A percentile compares a stretch with the other conserved stretches of the same genome.
phyloP scores from a whole-genome alignment of 1,140 invertebrate genomes.

The Aporrectodea caliginosa region DNA sequence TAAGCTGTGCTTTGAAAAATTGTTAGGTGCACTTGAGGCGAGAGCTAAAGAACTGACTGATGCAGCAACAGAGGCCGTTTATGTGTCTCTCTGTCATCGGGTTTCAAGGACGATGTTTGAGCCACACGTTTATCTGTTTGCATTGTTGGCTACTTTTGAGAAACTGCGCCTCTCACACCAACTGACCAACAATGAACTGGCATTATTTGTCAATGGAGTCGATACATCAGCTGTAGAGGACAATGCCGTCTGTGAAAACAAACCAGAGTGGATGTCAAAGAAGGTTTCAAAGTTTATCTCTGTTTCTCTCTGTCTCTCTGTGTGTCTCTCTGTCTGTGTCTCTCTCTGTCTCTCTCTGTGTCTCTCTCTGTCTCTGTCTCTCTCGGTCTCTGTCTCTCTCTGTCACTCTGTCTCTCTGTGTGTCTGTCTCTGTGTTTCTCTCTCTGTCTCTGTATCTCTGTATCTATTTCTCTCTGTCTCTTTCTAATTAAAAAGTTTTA shows the following conservation, averaged over 20 bases:
- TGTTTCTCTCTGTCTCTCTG: no score
- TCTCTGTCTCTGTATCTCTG: no score
- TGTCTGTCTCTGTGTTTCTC: no score
- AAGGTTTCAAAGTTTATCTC: conserved; percentile 37
- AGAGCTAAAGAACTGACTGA: conserved; percentile 50
- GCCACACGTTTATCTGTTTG: conserved; percentile 44
- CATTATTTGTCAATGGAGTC: conserved; percentile 51
- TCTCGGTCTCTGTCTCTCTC: no score
- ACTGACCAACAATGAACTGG: conserved; percentile 45
- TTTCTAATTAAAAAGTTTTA: no score
- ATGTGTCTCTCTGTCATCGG: conserved; percentile 36
- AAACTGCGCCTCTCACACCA: conserved; percentile 40
- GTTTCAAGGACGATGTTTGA: conserved; percentile 53
- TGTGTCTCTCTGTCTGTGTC: background rate
- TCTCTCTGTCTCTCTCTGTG: no score
- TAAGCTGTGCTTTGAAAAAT: no score
- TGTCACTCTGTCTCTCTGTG: no score
- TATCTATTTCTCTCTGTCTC: no score
- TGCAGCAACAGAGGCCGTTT: conserved; percentile 44
- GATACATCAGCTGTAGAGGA: conserved; percentile 42
- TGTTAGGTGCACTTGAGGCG: conserved; percentile 49
- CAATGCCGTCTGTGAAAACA: conserved; percentile 37
- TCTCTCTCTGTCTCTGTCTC: no score
- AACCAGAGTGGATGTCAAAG: conserved; percentile 46
- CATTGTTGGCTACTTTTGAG: conserved; percentile 48